Conservation (phyloP, 2,113 vertebrate genomes). For the Panthera leo region DNA sequence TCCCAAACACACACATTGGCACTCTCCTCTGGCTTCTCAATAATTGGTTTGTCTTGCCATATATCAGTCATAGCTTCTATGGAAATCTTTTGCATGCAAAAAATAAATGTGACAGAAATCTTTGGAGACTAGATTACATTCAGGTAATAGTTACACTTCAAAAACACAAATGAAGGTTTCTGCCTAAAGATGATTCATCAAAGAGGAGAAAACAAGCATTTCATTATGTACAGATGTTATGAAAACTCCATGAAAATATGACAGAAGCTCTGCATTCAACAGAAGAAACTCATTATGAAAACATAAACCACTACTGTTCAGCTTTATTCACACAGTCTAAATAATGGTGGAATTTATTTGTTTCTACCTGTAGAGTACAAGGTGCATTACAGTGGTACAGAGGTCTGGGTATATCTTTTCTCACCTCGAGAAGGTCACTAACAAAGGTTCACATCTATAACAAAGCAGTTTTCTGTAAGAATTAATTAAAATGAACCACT, state of each 20-base stretch:
- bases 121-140: neutral
- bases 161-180: slow-evolving; percentile 23
- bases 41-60: neutral
- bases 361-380: slow-evolving; percentile 35
- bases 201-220: neutral
- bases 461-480: slow-evolving; percentile 46
- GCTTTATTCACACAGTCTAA: neutral
- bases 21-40: neutral
- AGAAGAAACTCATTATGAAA: slow-evolving; percentile 52
- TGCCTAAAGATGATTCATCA: neutral
- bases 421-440: slow-evolving; percentile 48
- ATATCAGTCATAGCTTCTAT: neutral
- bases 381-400: neutral
- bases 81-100: slow-evolving; percentile 2
- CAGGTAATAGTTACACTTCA: neutral
- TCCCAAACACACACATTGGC: neutral
- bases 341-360: slow-evolving; percentile 20
- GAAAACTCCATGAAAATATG: neutral
- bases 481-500: slow-evolving; percentile 69
- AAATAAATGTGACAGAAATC: slow-evolving; percentile 41
- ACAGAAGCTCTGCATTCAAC: neutral
- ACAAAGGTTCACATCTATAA: slow-evolving; percentile 51
- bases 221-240: neutral
- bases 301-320: neutral
- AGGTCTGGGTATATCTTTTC: slow-evolving; percentile 12